phyloP scores from a whole-genome alignment of 2,113 vertebrate genomes.

The Zosterops pallidus region DNA sequence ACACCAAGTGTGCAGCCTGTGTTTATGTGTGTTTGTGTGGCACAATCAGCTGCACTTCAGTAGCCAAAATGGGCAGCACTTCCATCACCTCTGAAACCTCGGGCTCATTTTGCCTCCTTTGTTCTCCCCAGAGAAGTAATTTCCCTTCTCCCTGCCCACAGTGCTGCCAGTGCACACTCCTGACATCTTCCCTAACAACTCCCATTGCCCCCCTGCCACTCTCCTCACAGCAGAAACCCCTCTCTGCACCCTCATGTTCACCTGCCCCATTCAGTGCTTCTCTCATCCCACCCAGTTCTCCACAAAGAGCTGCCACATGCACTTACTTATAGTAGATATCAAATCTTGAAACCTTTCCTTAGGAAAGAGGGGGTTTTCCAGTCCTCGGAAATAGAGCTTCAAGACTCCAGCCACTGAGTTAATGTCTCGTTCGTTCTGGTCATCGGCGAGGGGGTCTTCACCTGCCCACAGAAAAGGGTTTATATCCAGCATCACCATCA shows the following conservation, averaged over 20 bases:
- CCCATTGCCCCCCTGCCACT: background rate
- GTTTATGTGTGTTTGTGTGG: background rate
- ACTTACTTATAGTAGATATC: conserved; percentile 97
- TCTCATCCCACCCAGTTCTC: background rate
- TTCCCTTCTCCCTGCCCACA: background rate
- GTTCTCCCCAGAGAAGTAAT: background rate
- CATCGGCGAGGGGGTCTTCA: conserved; percentile 94
- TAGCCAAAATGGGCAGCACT: background rate
- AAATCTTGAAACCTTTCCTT: conserved; percentile 97
- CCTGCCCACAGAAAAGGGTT: conserved; percentile 72
- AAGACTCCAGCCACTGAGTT: conserved; percentile 97
- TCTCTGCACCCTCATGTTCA: rapidly evolving
- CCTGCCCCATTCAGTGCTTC: background rate
- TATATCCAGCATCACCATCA: background rate
- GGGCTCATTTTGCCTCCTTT: background rate
- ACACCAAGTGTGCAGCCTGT: background rate
- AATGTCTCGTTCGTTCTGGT: conserved; percentile 93
- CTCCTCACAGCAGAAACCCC: background rate
- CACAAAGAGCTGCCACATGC: background rate
- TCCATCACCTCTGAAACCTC: background rate
- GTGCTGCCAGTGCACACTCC: rapidly evolving
- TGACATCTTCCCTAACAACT: background rate
- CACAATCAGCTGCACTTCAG: background rate
- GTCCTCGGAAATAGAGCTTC: conserved; percentile 96
- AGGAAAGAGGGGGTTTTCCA: conserved; percentile 97